Conservation (phyloP, 2,113 vertebrate genomes). For the Thymallus thymallus region DNA sequence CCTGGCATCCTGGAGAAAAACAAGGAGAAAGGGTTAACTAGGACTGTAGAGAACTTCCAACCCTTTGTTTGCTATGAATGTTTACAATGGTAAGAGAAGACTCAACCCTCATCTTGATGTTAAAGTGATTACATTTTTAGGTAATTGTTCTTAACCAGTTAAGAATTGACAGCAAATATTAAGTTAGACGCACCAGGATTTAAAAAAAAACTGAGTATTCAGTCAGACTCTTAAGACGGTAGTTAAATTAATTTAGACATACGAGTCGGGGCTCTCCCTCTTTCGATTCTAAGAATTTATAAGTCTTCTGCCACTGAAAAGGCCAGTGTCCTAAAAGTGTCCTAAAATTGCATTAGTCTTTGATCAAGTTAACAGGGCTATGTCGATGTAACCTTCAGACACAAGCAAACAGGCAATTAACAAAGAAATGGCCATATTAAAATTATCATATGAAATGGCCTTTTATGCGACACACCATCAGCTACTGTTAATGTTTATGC, state of each 20-base stretch:
- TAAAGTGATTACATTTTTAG: too few relatives aligned
- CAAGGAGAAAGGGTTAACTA: not conserved
- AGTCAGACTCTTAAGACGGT: not conserved
- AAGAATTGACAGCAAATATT: too few relatives aligned
- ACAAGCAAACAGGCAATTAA: too few relatives aligned
- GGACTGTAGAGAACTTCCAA: not conserved
- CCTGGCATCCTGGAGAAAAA: constrained; percentile 80
- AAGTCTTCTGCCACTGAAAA: not conserved
- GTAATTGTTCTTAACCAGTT: too few relatives aligned
- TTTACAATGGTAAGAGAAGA: not conserved
- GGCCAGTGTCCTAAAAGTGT: constrained; percentile 4
- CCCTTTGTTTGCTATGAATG: not conserved
- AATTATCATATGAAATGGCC: not conserved
- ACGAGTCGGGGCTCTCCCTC: not conserved
- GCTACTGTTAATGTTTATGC: not conserved
- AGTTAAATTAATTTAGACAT: not conserved
- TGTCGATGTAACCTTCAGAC: too few relatives aligned
- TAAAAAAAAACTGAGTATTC: too few relatives aligned
- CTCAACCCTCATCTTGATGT: not conserved
- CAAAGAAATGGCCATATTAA: too few relatives aligned
- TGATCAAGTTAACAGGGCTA: constrained; percentile 5
- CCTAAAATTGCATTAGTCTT: constrained; percentile 3
- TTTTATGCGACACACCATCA: not conserved
- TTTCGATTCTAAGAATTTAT: not conserved
- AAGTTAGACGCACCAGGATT: too few relatives aligned